Evolutionary conservation across 1,140 invertebrate genomes (phyloP).

Genomic region (Bombus haemorrhoidalis): DNA sequence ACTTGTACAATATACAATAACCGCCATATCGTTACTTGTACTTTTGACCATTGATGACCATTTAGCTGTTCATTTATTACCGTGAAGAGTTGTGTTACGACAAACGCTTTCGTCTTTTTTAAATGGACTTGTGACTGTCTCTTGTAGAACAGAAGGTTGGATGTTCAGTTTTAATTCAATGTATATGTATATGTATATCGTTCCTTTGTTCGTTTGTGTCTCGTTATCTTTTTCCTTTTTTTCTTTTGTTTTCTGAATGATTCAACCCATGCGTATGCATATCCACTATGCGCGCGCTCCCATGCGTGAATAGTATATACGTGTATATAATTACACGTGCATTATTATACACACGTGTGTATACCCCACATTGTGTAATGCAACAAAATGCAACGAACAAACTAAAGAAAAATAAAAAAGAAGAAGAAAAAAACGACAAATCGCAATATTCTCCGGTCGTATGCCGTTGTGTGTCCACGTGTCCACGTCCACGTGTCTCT

Average conservation of each 20-base stretch:
- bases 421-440: background rate
- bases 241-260: slow-evolving; percentile 38
- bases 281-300: slow-evolving; percentile 54
- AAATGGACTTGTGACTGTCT: slow-evolving; percentile 67
- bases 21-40: slow-evolving; percentile 34
- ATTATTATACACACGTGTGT: background rate
- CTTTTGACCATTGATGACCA: slow-evolving; percentile 28
- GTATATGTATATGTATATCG: slow-evolving; percentile 52
- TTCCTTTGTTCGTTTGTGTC: slow-evolving; percentile 46
- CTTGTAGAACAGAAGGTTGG: slow-evolving; percentile 65
- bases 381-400: background rate
- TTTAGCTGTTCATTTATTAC: slow-evolving; percentile 63
- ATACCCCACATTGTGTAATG: background rate
- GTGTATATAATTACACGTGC: slow-evolving; percentile 1
- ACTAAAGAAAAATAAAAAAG: background rate
- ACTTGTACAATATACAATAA: slow-evolving; percentile 9
- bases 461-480: background rate
- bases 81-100: slow-evolving; percentile 47
- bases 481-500: background rate
- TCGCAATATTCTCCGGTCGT: slow-evolving; percentile 18
- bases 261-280: slow-evolving; percentile 43
- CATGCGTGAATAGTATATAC: slow-evolving; percentile 53
- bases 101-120: slow-evolving; percentile 61
- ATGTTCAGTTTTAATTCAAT: slow-evolving; percentile 61
- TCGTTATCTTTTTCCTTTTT: slow-evolving; percentile 22